Percentiles rank a stretch among this genome's conserved stretches.
Evolutionary conservation across 1,140 invertebrate species (phyloP).

Genomic region (Leptinotarsa lineolata): DNA sequence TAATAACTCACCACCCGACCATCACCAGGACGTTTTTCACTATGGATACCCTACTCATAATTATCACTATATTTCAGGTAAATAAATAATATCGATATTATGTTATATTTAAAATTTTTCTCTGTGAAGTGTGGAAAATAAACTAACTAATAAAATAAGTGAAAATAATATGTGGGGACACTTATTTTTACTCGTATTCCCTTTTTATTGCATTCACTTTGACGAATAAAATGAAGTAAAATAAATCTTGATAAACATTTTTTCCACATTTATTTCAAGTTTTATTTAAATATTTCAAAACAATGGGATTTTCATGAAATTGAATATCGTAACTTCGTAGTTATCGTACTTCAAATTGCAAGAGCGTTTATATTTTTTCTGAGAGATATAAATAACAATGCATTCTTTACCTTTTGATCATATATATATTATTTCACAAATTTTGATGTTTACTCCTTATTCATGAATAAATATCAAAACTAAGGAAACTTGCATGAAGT

Average conservation of each 20-base stretch:
- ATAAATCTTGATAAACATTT: background rate
- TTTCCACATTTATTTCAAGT: background rate
- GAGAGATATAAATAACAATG: no score
- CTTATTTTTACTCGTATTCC: conserved; percentile 19
- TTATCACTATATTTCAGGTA: conserved; percentile 45
- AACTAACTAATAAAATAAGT: conserved; percentile 2
- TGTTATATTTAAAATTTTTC: conserved; percentile 14
- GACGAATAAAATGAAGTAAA: no score
- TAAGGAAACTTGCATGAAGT: no score
- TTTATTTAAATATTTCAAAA: background rate
- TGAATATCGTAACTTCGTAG: no score
- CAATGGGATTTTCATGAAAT: background rate
- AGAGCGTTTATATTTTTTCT: no score
- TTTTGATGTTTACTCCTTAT: no score
- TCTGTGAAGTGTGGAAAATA: background rate
- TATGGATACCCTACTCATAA: conserved; percentile 38
- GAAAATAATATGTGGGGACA: conserved; percentile 15
- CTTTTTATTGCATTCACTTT: no score
- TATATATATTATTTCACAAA: no score
- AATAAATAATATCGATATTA: conserved; percentile 5
- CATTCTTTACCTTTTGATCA: no score
- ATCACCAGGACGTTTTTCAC: conserved; percentile 42
- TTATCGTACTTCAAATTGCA: no score
- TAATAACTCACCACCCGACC: conserved; percentile 39
- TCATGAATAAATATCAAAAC: no score